Evolutionary conservation across 2,113 vertebrate genomes (phyloP), one percentile per base, ranked within the genome.

Genomic region (Dasyurus viverrinus): DNA sequence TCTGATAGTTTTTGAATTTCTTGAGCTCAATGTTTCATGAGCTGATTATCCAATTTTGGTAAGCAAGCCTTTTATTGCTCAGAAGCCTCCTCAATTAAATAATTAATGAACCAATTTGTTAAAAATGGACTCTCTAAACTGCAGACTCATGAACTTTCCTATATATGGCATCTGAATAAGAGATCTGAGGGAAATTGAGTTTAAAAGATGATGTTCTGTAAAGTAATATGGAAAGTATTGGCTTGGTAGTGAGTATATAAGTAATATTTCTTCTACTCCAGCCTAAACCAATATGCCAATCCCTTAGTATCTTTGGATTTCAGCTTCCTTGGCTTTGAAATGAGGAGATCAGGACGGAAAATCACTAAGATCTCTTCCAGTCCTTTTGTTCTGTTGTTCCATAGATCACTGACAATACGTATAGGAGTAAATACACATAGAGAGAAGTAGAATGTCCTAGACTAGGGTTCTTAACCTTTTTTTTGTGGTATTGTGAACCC

Each of bases 61-160:
- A 95, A 98, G 96, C 95, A 97, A 97, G 7, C 46, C 55, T 96
- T 97, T 89, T 96, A 97, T 95, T 96, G 90, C 91, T 97, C 30
- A 0, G 36, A 95, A 96, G 42, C 7, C 2, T 84, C 91, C 91
- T 96, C 94, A 96, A 97, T 97, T 97, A 98, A 98, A 95, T 97
- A 97, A 97, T 84, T 84, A 22, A 91, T 97, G 96, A 98, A 93
- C 91, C 90, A 2, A 89, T 98, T 98, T 98, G 90, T 93, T 96
- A 97, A 97, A 93, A 95, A 93, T 0, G 8, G 96, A 97, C 4
- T 96, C 97, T 97, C 84, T 95, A 46, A 94, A 54, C 97, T 89
- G 22, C 89, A 96, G 93, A 96, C 92, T 97, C 96, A 95, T 95
- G 96, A 50, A 92, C 97, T 94, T 98, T 93, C 94, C 94, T 90